Conservation (phyloP, 2,888 invertebrate genomes). For the Julus scandinavius region DNA sequence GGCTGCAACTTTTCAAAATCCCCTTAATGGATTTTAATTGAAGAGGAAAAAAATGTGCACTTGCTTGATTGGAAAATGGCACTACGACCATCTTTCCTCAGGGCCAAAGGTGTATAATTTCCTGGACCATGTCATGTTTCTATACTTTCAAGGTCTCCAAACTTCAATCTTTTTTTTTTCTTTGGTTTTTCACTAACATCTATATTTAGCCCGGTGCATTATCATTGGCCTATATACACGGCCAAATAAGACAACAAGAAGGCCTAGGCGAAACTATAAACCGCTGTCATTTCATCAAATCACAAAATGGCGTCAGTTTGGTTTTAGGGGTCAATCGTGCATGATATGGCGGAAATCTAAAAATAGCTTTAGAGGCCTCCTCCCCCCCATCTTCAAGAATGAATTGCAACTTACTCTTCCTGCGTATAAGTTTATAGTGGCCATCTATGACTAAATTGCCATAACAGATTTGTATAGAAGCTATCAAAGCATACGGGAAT, state of each 20-base stretch:
- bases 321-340: constrained; percentile 12
- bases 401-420: neutral
- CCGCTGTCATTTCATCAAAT: neutral
- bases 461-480: neutral
- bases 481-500: neutral
- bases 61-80: too few relatives aligned
- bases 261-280: neutral
- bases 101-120: too few relatives aligned
- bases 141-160: neutral
- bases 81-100: too few relatives aligned
- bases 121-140: too few relatives aligned
- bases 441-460: neutral
- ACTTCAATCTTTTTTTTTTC: neutral
- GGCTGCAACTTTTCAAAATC: too few relatives aligned
- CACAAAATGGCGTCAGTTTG: neutral
- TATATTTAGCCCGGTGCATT: constrained; percentile 27
- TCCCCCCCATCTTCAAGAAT: neutral
- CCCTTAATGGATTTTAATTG: too few relatives aligned
- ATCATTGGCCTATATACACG: neutral
- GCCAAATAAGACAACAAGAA: neutral
- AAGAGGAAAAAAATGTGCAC: too few relatives aligned
- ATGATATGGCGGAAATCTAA: neutral
- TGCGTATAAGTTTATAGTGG: neutral
- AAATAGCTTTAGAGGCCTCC: neutral
- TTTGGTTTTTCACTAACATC: neutral